phyloP scores from a whole-genome alignment of 2,888 invertebrate genomes.

The Tineola bisselliella region DNA sequence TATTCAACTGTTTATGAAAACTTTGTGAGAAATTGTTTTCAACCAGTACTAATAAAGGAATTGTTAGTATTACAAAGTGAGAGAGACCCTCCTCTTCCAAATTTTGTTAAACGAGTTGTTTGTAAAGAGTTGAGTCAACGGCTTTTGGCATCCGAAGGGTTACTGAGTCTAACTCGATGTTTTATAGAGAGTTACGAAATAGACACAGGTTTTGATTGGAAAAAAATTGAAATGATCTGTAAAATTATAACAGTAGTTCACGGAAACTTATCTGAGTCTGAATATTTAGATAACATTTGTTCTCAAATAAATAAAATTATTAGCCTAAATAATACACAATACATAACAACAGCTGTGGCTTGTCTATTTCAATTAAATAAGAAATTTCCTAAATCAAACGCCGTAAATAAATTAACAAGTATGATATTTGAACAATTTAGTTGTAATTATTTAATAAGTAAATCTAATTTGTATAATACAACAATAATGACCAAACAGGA shows the following conservation, averaged over 20 bases:
- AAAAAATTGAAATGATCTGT: slow-evolving; percentile 72
- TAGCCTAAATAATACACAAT: slow-evolving; percentile 44
- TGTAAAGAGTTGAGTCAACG: slow-evolving; percentile 69
- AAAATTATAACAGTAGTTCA: slow-evolving; percentile 70
- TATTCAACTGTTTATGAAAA: slow-evolving; percentile 60
- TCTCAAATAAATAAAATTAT: slow-evolving; percentile 62
- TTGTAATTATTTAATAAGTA: slow-evolving; percentile 26
- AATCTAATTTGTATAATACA: slow-evolving; percentile 36
- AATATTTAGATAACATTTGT: slow-evolving; percentile 66
- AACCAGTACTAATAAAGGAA: slow-evolving; percentile 72
- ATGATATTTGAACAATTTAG: slow-evolving; percentile 37
- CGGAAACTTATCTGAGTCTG: slow-evolving; percentile 43
- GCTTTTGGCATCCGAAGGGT: slow-evolving; percentile 70
- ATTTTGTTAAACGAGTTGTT: slow-evolving; percentile 72
- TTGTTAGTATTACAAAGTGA: slow-evolving; percentile 72
- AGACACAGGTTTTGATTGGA: slow-evolving; percentile 72
- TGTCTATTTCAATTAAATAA: slow-evolving; percentile 65
- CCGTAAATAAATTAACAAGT: slow-evolving; percentile 32
- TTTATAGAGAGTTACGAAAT: slow-evolving; percentile 68
- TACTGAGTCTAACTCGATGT: slow-evolving; percentile 71
- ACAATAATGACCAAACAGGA: slow-evolving; percentile 43
- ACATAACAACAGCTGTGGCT: slow-evolving; percentile 58
- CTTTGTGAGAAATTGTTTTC: slow-evolving; percentile 67
- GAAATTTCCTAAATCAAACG: slow-evolving; percentile 47
- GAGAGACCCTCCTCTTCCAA: slow-evolving; percentile 58